Conservation (phyloP, 2,888 invertebrate species). For the Hemaris fuciformis region DNA sequence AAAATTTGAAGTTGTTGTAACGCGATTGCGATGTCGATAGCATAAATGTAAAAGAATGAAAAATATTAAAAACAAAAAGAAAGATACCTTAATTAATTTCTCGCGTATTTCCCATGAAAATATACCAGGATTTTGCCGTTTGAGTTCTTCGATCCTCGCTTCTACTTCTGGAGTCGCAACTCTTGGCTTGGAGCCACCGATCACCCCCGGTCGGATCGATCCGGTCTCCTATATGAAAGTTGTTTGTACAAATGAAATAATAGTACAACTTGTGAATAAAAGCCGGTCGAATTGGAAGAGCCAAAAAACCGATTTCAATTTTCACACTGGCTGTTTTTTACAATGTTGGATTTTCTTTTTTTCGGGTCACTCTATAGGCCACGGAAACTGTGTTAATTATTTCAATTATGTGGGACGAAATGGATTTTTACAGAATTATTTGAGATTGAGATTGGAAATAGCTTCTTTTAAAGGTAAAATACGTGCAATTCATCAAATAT, state of each 20-base stretch:
- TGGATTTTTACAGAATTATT: neutral
- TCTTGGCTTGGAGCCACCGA: conserved; percentile 96
- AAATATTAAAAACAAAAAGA: neutral
- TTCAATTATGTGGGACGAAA: neutral
- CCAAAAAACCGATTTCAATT: neutral
- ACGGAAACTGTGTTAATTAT: conserved; percentile 3
- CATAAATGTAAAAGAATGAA: neutral
- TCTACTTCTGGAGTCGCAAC: conserved; percentile 97
- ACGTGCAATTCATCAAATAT: neutral
- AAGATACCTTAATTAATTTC: conserved; percentile 88
- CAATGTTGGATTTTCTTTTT: neutral
- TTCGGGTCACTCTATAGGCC: neutral
- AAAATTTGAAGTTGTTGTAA: neutral
- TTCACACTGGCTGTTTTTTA: neutral
- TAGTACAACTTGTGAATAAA: conserved; percentile 1
- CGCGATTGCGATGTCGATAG: neutral
- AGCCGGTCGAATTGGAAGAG: neutral
- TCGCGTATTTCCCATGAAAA: conserved; percentile 98
- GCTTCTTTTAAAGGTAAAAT: neutral
- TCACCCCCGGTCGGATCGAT: conserved; percentile 96
- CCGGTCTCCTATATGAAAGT: conserved; percentile 89
- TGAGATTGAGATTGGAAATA: neutral
- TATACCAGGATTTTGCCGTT: conserved; percentile 95
- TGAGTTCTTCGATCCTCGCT: conserved; percentile 93
- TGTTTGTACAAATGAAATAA: conserved; percentile 1